These are phyloP conservation scores for Acleris laterana DNA, from an alignment of 2,888 invertebrate genomes.

Conservation along the genomic window DNA sequence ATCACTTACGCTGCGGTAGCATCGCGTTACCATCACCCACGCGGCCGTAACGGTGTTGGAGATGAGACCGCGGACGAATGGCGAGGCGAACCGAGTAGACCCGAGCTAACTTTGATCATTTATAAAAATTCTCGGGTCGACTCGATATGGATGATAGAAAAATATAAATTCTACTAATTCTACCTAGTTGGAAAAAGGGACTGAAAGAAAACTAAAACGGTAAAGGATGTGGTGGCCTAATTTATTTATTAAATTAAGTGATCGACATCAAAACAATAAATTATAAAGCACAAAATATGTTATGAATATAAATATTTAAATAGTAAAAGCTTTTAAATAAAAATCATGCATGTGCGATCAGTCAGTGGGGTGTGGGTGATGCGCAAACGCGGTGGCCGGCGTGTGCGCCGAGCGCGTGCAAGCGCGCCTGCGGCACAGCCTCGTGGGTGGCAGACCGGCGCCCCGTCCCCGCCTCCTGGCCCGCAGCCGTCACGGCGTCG, in stretches of 20 bases:
- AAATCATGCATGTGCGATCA: constrained; percentile 50
- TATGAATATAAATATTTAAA: constrained; percentile 30
- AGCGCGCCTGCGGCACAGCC: constrained; percentile 66
- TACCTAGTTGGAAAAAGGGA: constrained; percentile 50
- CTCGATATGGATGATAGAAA: constrained; percentile 71
- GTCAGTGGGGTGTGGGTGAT: constrained; percentile 43
- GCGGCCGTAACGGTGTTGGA: constrained; percentile 57
- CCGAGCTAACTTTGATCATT: constrained; percentile 45
- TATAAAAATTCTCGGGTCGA: constrained; percentile 48
- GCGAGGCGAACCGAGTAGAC: constrained; percentile 57
- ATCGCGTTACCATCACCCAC: constrained; percentile 61
- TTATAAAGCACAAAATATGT: constrained; percentile 34
- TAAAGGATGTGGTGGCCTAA: constrained; percentile 6
- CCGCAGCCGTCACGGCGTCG: constrained; percentile 74
- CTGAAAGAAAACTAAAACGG: constrained; percentile 38
- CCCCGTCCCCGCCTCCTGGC: constrained; percentile 82
- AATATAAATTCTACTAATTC: constrained; percentile 64
- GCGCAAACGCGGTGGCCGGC: constrained; percentile 54
- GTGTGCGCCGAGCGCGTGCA: constrained; percentile 60
- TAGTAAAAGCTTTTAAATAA: constrained; percentile 26
- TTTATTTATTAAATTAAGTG: constrained; percentile 27
- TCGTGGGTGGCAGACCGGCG: constrained; percentile 66
- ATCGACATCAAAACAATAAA: constrained; percentile 29
- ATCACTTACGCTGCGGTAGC: constrained; percentile 82
- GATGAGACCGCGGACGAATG: constrained; percentile 57